Percentiles rank a stretch among this genome's conserved stretches.
Conservation (phyloP, 2,888 invertebrate genomes). For the Noctua pronuba region DNA sequence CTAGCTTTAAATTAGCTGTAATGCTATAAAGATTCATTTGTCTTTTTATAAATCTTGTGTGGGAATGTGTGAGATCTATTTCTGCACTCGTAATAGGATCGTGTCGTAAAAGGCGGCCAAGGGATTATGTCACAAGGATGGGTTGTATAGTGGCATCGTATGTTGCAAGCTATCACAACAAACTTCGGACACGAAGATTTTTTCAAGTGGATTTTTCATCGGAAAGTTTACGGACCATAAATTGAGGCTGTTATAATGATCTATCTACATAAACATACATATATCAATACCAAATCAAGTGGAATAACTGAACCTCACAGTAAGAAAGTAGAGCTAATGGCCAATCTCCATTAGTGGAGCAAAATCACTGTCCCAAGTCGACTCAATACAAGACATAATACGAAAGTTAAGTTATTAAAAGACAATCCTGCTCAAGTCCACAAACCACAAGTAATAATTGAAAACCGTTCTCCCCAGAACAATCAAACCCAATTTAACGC, state of each 20-base stretch:
- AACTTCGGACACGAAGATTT: conserved; percentile 6
- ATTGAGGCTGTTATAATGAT: background rate
- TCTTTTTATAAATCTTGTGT: conserved; percentile 62
- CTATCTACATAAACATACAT: background rate
- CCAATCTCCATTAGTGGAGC: background rate
- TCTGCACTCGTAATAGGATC: conserved; percentile 47
- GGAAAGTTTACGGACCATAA: background rate
- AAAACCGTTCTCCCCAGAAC: conserved; percentile 27
- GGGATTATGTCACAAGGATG: conserved; percentile 33
- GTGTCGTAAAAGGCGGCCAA: conserved; percentile 35
- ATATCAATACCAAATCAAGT: background rate
- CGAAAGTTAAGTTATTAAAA: background rate
- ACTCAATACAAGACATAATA: background rate
- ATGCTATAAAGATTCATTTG: conserved; percentile 56
- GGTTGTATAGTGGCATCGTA: conserved; percentile 7
- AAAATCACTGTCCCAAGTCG: background rate
- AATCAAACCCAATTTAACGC: conserved; percentile 48
- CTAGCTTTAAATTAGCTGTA: conserved; percentile 49
- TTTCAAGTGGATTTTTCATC: background rate
- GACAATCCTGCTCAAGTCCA: conserved; percentile 15
- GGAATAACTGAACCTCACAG: no score
- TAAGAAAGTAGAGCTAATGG: background rate
- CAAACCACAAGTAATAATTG: conserved; percentile 11
- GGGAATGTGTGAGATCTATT: conserved; percentile 50
- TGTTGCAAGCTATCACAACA: conserved; percentile 30